These are phyloP conservation scores for Hydrophis major DNA, from an alignment of 2,797 vertebrate genomes.

Conservation along the genomic window DNA sequence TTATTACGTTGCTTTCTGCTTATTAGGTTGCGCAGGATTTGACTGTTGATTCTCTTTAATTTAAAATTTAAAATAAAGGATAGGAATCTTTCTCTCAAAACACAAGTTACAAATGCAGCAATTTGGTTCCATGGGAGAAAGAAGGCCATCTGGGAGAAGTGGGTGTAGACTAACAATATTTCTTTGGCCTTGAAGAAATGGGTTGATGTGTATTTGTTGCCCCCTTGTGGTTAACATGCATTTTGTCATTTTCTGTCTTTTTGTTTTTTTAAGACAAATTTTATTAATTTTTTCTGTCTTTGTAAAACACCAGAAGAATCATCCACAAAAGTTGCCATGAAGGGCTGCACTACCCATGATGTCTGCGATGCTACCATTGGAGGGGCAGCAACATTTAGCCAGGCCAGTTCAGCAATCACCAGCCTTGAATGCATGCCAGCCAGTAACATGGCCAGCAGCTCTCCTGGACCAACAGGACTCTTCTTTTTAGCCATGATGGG, in stretches of 20 bases:
- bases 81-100: background rate
- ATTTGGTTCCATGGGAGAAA: background rate
- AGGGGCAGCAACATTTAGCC: background rate
- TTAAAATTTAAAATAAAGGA: background rate
- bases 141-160: background rate
- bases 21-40: background rate
- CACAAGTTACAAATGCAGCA: background rate
- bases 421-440: constrained; percentile 16
- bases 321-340: constrained; percentile 11
- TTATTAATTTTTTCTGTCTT: background rate
- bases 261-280: no score
- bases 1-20: background rate
- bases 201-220: background rate
- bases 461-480: background rate
- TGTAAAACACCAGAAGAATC: background rate
- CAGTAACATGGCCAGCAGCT: background rate
- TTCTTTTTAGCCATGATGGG: background rate
- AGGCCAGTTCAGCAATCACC: background rate
- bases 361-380: background rate
- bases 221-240: background rate
- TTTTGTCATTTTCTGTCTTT: background rate
- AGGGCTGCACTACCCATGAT: constrained; percentile 16
- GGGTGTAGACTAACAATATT: background rate
- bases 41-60: background rate
- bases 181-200: background rate